These are phyloP conservation scores for Netelia fuscicornis DNA, from an alignment of 2,888 invertebrate genomes.

Conservation along the genomic window DNA sequence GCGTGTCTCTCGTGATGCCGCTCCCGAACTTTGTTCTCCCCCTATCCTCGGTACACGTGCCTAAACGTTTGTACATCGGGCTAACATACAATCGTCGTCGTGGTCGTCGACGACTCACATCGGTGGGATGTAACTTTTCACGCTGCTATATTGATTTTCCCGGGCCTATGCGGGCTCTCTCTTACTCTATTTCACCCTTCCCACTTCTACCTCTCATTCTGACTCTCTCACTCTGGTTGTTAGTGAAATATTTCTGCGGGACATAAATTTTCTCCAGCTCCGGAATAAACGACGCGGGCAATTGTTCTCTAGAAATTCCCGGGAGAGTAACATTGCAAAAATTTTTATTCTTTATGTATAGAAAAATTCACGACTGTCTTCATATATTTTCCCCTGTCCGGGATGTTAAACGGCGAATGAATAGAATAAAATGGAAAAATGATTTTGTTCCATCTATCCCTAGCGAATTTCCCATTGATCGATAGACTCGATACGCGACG, in stretches of 20 bases:
- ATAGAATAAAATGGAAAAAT: neutral
- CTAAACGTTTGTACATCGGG: slow-evolving; percentile 27
- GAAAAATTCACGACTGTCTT: neutral
- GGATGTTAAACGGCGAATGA: neutral
- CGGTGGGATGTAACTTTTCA: slow-evolving; percentile 71
- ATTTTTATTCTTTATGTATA: slow-evolving; percentile 1
- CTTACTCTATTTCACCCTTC: slow-evolving; percentile 38
- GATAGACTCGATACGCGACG: too few relatives aligned
- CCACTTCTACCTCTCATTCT: neutral
- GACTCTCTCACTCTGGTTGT: slow-evolving; percentile 42
- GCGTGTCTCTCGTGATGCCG: slow-evolving; percentile 67
- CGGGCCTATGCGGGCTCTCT: slow-evolving; percentile 67
- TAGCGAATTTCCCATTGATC: too few relatives aligned
- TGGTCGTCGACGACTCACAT: neutral
- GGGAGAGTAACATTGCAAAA: neutral
- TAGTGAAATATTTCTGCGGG: slow-evolving; percentile 53
- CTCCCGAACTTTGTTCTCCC: slow-evolving; percentile 31
- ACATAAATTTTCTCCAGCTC: slow-evolving; percentile 28
- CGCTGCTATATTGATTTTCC: slow-evolving; percentile 77
- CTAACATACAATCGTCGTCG: neutral
- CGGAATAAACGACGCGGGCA: neutral
- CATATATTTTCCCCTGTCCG: neutral
- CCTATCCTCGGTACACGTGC: neutral
- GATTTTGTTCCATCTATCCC: neutral
- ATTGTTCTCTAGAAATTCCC: slow-evolving; percentile 6